Base-by-base conservation (phyloP, 2,113 vertebrate genomes). In the Pavo muticus region DNA sequence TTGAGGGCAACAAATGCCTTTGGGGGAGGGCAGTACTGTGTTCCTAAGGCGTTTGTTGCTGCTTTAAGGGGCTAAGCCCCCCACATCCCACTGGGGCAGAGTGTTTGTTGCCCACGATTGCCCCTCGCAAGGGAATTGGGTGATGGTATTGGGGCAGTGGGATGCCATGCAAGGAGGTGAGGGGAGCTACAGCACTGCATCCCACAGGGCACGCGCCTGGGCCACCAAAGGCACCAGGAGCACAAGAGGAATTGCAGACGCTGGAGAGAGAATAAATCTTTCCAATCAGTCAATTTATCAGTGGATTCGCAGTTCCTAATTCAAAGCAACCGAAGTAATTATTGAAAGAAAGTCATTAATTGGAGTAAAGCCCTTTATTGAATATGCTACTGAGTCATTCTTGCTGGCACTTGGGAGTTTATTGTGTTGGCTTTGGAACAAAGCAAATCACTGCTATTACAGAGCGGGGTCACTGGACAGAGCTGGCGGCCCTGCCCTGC, bases 311-410 rank as follows among this genome's bases (percentile, higher is more conserved):
- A 8, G 76, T 30, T 82, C 64, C 69, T 86, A 32, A 91, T 29
- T 92, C 45, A 79, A 47, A 91, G 42, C 44, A 39, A 39, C 59
- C n/a, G 20, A 52, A 77, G 76, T 42, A 72, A 96, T 94, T 88
- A 86, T 70, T 57, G 90, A 83, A 42, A 35, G 91, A 39, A 65
- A 80, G 72, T 30, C 44, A 25, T 80, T 94, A 84, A 72, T n/a
- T 30, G 72, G 30, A 40, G 68, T 14, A 73, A 59, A 69, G 84
- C 59, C 56, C 74, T n/a, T 64, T 64, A 50, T 24, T 60, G 89
- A 24, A 25, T 15, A 19, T 21, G 48, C 65, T 47, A 4, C 78
- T 3, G 39, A 18, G 30, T 17, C 0, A 0, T 5, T 60, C 59
- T 11, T 12, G 39, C 39, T 18, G 79, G 13, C 13, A 1, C 24